Conservation (phyloP, 2,113 vertebrate genomes). For the Dermatemys mawii region DNA sequence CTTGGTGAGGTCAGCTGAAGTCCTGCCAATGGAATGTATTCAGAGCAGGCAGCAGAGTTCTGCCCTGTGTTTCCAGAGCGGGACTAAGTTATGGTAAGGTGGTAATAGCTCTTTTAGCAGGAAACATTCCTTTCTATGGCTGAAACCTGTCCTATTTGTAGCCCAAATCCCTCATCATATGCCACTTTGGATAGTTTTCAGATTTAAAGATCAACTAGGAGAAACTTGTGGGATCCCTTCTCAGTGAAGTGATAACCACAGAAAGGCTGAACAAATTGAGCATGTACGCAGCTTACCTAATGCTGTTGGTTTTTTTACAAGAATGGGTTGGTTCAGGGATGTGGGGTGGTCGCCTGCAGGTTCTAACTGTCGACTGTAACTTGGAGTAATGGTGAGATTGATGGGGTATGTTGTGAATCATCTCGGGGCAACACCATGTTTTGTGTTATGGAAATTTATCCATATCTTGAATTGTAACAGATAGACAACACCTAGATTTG, state of each 20-base stretch:
- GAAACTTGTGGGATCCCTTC: not conserved
- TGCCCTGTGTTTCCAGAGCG: not conserved
- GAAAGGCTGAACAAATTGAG: not conserved
- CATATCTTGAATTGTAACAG: not conserved
- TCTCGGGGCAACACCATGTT: not conserved
- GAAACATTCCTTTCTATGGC: not conserved
- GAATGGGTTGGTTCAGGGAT: fast-evolving
- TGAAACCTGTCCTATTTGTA: not conserved
- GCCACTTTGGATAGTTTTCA: fast-evolving
- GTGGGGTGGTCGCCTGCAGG: not conserved
- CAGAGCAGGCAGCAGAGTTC: not conserved
- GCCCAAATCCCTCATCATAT: not conserved
- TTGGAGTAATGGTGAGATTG: not conserved
- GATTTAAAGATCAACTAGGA: not conserved
- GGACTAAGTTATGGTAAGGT: not conserved
- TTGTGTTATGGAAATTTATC: not conserved
- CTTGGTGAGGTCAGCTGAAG: not conserved
- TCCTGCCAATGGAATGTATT: not conserved
- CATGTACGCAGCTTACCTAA: not conserved
- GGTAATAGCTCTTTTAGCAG: not conserved
- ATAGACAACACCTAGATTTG: not conserved
- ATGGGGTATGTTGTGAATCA: fast-evolving
- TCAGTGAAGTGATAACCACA: not conserved
- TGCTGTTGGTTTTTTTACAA: not conserved
- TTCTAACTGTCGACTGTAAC: not conserved